Percentiles rank a stretch among this genome's conserved stretches.
These are phyloP conservation scores for Salvelinus sp. DNA, from an alignment of 2,113 vertebrate species.

Conservation along the genomic window DNA sequence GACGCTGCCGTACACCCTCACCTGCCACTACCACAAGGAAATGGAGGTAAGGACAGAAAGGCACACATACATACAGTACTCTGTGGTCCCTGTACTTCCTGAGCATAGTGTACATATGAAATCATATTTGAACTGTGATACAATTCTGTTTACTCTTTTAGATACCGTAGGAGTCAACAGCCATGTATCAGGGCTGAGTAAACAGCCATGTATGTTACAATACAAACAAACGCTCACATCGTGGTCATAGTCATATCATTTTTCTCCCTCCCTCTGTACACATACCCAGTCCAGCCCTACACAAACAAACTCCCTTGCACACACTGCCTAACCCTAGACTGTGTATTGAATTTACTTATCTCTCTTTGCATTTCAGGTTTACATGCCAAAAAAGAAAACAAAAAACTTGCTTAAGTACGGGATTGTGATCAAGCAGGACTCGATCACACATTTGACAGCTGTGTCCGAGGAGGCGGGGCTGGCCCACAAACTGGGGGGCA, in stretches of 20 bases:
- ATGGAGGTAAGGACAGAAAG: constrained; percentile 62
- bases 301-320: background rate
- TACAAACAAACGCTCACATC: background rate
- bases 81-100: no score
- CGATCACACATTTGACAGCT: constrained; percentile 52
- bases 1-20: constrained; percentile 79
- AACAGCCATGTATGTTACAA: background rate
- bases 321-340: background rate
- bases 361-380: constrained; percentile 57
- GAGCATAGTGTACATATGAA: no score
- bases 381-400: constrained; percentile 71
- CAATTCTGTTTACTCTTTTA: no score
- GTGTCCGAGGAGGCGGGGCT: constrained; percentile 52
- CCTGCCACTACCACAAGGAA: constrained; percentile 80
- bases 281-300: background rate
- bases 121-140: no score
- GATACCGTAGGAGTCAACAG: no score
- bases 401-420: constrained; percentile 59
- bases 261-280: background rate
- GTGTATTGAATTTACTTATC: background rate
- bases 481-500: constrained; percentile 37
- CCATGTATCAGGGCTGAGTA: background rate
- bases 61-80: background rate
- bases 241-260: background rate
- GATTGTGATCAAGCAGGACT: constrained; percentile 54